A percentile compares a stretch with the other conserved stretches of the same genome.
Evolutionary conservation across 2,888 invertebrate species (phyloP).

Genomic region (Troilus luridus): DNA sequence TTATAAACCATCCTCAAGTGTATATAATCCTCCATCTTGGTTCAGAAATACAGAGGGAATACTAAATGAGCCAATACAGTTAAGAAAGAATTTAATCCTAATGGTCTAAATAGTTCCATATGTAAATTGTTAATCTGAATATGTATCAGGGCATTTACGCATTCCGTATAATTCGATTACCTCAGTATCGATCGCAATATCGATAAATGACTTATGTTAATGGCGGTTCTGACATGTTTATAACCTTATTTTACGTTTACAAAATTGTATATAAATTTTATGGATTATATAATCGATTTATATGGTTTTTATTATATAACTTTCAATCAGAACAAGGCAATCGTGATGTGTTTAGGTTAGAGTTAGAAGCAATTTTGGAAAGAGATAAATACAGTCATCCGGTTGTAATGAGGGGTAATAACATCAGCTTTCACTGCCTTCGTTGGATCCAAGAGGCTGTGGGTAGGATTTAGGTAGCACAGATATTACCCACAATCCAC

Average conservation of each 20-base stretch:
- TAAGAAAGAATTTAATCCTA: conserved; percentile 12
- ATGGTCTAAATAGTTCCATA: conserved; percentile 11
- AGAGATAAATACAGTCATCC: not conserved
- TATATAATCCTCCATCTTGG: not conserved
- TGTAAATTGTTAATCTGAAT: conserved; percentile 19
- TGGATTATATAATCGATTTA: not conserved
- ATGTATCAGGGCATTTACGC: conserved; percentile 10
- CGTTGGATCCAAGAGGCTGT: not conserved
- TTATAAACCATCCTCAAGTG: not conserved
- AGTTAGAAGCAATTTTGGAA: not conserved
- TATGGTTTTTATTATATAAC: not conserved
- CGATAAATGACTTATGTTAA: not conserved
- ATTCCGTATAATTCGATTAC: conserved; percentile 29
- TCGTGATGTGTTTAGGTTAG: not conserved
- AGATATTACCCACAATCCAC: no score
- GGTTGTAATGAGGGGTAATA: not conserved
- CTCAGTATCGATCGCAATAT: not conserved
- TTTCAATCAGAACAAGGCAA: not conserved
- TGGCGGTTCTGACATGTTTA: not conserved
- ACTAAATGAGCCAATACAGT: not conserved
- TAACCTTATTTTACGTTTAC: not conserved
- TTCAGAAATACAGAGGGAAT: not conserved
- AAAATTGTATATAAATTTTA: no score
- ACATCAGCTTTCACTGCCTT: not conserved
- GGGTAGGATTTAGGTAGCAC: not conserved